These are phyloP conservation scores for Scaptomyza parva DNA, from an alignment of 2,888 invertebrate species.

Conservation along the genomic window DNA sequence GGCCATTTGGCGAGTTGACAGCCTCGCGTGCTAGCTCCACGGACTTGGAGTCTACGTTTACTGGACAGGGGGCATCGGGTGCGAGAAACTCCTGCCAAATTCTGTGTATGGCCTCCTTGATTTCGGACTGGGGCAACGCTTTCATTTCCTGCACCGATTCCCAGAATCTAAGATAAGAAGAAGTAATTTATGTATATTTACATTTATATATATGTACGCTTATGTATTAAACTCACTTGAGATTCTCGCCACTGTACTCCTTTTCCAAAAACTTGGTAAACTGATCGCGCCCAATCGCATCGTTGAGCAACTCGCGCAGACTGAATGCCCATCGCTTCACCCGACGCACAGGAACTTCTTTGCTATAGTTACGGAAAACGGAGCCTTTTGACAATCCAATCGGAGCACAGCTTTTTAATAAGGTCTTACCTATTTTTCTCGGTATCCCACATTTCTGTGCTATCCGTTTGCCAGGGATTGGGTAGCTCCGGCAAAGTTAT, in stretches of 20 bases:
- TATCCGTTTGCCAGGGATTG: conserved; percentile 99
- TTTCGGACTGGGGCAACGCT: conserved; percentile 93
- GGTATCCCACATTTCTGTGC: conserved; percentile 98
- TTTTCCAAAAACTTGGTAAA: conserved; percentile 98
- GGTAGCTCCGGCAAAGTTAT: conserved; percentile 96
- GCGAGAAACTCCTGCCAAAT: conserved; percentile 98
- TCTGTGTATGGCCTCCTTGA: conserved; percentile 92
- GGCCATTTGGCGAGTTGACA: conserved; percentile 87
- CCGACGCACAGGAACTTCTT: conserved; percentile 95
- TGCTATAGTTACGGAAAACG: conserved; percentile 86
- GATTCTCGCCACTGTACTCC: conserved; percentile 99
- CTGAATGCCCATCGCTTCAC: conserved; percentile 99
- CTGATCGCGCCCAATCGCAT: conserved; percentile 97
- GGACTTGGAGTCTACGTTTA: conserved; percentile 98
- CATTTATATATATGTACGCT: background rate
- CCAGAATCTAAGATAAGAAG: conserved; percentile 91
- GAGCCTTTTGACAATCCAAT: background rate
- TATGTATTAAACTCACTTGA: conserved; percentile 90
- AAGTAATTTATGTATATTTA: too few species aligned
- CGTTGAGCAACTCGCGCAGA: conserved; percentile 96
- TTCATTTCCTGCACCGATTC: conserved; percentile 97
- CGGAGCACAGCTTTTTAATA: background rate
- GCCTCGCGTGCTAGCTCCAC: conserved; percentile 93
- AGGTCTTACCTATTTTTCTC: conserved; percentile 93
- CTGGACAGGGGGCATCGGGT: conserved; percentile 96